phyloP scores from a whole-genome alignment of 2,888 invertebrate genomes.

The Melinaea marsaeus region DNA sequence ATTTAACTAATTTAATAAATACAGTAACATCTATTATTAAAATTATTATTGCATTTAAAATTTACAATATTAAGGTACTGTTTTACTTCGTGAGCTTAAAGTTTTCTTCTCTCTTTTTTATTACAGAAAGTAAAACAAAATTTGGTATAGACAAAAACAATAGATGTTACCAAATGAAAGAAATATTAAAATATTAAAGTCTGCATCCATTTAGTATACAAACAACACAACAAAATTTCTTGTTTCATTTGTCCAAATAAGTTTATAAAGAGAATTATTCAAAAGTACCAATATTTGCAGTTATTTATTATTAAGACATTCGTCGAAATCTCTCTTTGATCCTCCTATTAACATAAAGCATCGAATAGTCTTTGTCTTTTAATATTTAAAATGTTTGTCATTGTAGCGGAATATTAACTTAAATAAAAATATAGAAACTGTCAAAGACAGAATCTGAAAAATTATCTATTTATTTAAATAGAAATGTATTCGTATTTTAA shows the following conservation, averaged over 20 bases:
- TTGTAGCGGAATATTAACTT: neutral
- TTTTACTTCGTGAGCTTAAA: too few species aligned
- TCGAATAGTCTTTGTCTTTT: constrained; percentile 8
- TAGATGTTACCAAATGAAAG: neutral
- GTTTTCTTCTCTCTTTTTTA: too few species aligned
- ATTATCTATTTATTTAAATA: neutral
- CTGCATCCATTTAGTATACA: too few species aligned
- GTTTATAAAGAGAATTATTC: constrained; percentile 6
- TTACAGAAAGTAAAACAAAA: too few species aligned
- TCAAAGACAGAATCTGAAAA: too few species aligned
- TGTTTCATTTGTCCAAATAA: neutral
- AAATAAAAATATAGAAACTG: neutral
- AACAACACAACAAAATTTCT: neutral
- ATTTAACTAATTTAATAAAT: too few species aligned
- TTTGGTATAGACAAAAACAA: neutral
- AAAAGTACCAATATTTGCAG: constrained; percentile 4
- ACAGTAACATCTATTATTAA: too few species aligned
- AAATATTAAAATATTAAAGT: neutral
- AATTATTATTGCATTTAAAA: too few species aligned
- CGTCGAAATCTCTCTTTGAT: constrained; percentile 10
- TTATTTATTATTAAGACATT: constrained; percentile 12
- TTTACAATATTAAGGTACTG: too few species aligned
- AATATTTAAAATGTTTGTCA: constrained; percentile 3
- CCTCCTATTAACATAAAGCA: constrained; percentile 12
- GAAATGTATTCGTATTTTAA: neutral